Evolutionary conservation across 2,797 vertebrate genomes (phyloP), one percentile per base, ranked within the genome.

Genomic region (Champsocephalus gunnari): DNA sequence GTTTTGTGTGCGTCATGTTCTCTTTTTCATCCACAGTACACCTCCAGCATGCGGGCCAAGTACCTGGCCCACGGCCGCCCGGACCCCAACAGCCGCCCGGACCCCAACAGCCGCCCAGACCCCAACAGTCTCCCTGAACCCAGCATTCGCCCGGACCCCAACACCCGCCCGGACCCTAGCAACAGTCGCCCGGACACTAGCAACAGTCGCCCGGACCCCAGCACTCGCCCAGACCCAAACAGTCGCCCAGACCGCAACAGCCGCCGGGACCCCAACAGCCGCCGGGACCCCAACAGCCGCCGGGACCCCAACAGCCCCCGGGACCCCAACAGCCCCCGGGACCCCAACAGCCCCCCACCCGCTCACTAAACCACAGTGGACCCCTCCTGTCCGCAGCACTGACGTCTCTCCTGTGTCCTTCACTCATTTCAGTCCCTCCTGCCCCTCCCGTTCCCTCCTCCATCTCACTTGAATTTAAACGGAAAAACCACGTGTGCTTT

Each of bases 1-100:
- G 14, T 28, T 43, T 2, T 17, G 38, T 51, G 38, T 54, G 21
- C 69, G 32, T 55, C 9, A 4, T 67, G 61, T 69, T 86, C 10
- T 44, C 53, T 72, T 89, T 50, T 95, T 57, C 81, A 92, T 79
- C 81, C 75, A 24, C 92, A 99, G 98, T 99, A 99, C 96, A 99
- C 98, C 77, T 99, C 97, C 95, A 99, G 98, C 96, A 99, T 99
- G 98, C 96, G 98, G 93, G 98, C 97, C 54, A 99, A 99, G 95
- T 99, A 99, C 96, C 96, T 99, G 92, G 98, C 98, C 90, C 98
- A 96, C 88, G 96, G 96, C 92, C 62, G 58, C 76, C 96, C 96
- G 9, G 96, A 96, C 89, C 93, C 95, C 92, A 96, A 90, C 94
- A 95, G 79, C 75, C 34, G 49, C n/a, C 49, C 49, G 2, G 49